Evolutionary conservation across 2,113 vertebrate species (phyloP), one percentile per base, ranked within the genome.

Genomic region (Anseranas semipalmata): DNA sequence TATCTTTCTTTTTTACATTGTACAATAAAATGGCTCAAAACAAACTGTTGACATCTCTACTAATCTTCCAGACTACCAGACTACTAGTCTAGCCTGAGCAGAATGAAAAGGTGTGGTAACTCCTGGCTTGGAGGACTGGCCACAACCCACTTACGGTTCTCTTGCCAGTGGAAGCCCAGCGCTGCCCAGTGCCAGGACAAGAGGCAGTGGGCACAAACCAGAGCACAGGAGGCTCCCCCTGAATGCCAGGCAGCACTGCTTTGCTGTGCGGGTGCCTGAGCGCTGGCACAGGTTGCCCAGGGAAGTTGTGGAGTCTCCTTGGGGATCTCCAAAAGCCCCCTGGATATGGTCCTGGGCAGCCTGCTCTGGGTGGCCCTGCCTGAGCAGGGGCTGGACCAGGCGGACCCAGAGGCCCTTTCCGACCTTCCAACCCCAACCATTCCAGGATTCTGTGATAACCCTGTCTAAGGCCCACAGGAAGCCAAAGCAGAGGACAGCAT

Each of bases 61-160:
- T 55, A 32, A 77, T 48, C 16, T 77, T 33, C 28, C 59, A 28
- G 39, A 50, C 11, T 81, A 30, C 17, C 73, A 35, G 50, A 33
- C 7, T 39, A 37, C 33, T 17, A 58, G 48, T 21, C 18, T 85
- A 20, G 17, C 20, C 52, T 56, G 12, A 56, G 20, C 20, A 35
- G 33, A 41, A 8, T 66, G 9, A 62, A 19, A 76, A 27, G 0
- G 0, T 55, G 16, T 1, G 1, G 1, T 89, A 39, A 33, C 32
- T 67, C 41, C 52, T 25, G 35, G 12, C 39, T 78, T 63, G 46
- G 20, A 73, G 10, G 15, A 41, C 30, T 43, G 9, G 13, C 18
- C 50, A 48, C 16, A 72, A 60, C 10, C n/a, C 24, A 50, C 32
- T 7, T 52, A 17, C 33, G 52, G 41, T 8, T 62, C 24, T 8